Evolutionary conservation across 2,113 vertebrate species (phyloP).

Genomic region (Cochlearius cochlearius): DNA sequence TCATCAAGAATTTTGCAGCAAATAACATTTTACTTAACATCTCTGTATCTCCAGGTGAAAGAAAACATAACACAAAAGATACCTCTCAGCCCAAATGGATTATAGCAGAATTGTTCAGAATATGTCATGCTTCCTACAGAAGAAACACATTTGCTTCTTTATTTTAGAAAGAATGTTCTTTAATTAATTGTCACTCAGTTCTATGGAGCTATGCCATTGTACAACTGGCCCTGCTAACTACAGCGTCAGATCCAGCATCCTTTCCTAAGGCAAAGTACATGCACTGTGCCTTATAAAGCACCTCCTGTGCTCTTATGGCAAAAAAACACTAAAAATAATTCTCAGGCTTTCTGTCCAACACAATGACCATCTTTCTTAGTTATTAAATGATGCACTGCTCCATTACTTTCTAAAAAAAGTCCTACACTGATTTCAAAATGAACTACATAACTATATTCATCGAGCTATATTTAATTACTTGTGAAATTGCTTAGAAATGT

Average conservation of each 20-base stretch:
- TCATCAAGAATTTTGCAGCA: background rate
- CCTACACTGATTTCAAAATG: background rate
- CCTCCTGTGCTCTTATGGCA: background rate
- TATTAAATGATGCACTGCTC: background rate
- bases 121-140: background rate
- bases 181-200: background rate
- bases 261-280: background rate
- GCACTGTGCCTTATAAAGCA: background rate
- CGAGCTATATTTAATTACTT: background rate
- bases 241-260: background rate
- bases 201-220: background rate
- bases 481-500: background rate
- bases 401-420: background rate
- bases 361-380: background rate
- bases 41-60: background rate
- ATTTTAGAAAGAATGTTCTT: background rate
- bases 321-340: background rate
- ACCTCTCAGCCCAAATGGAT: background rate
- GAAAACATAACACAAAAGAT: background rate
- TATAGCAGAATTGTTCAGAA: background rate
- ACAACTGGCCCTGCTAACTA: background rate
- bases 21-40: background rate
- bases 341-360: background rate
- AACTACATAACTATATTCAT: background rate
- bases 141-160: rapidly evolving